These are phyloP conservation scores for Rhabdomys pumilio DNA, from an alignment of 2,797 vertebrate species.

Conservation along the genomic window DNA sequence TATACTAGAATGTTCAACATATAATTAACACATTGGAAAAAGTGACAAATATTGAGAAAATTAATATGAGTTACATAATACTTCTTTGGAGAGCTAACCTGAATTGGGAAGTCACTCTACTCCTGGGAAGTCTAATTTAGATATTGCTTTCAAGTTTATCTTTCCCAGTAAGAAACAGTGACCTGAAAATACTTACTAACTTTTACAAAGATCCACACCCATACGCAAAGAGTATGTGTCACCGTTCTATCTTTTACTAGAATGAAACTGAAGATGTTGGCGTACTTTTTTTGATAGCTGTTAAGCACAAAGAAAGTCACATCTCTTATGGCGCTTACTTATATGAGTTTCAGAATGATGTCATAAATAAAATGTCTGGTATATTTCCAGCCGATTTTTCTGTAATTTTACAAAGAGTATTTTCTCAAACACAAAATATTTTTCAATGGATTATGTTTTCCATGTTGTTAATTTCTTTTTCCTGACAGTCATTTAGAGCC, in stretches of 20 bases:
- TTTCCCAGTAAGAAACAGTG: neutral
- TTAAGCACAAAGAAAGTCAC: neutral
- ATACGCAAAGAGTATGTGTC: neutral
- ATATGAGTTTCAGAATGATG: neutral
- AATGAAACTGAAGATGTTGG: slow-evolving; percentile 47
- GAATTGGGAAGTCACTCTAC: neutral
- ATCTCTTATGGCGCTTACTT: neutral
- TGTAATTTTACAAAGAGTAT: neutral
- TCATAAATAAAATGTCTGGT: neutral
- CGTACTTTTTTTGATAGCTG: neutral
- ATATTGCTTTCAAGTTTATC: neutral
- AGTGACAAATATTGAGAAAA: neutral
- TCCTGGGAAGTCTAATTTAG: neutral
- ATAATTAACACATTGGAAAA: slow-evolving; percentile 3
- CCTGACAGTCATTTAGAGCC: neutral
- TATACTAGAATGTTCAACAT: neutral
- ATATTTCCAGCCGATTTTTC: neutral
- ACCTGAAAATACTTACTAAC: slow-evolving; percentile 25
- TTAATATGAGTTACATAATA: neutral
- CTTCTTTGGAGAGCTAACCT: slow-evolving; percentile 8
- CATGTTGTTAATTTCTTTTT: neutral
- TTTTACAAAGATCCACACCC: slow-evolving; percentile 51
- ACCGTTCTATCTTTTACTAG: slow-evolving; percentile 14
- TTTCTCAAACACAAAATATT: neutral
- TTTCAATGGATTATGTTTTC: neutral